Conservation (phyloP, 2,797 vertebrate genomes). For the Trematomus bernacchii region DNA sequence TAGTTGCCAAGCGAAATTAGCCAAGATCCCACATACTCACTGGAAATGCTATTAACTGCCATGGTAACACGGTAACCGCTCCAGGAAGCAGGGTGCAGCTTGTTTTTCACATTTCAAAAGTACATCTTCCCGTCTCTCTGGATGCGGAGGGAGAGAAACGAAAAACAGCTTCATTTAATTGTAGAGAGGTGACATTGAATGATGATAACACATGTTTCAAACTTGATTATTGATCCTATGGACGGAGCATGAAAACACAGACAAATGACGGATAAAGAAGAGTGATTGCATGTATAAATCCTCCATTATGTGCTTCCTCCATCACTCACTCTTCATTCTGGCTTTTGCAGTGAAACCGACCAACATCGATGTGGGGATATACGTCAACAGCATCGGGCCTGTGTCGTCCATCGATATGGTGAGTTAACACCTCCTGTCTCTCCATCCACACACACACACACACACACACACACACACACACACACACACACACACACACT, state of each 20-base stretch:
- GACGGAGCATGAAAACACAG: constrained; percentile 17
- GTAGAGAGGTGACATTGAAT: constrained; percentile 43
- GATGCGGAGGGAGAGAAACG: not conserved
- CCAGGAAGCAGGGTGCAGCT: constrained; percentile 43
- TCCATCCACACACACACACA: not conserved
- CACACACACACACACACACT: constrained; percentile 6
- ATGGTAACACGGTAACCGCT: constrained; percentile 61
- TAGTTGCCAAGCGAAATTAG: constrained; percentile 54
- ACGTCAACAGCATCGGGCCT: constrained; percentile 97
- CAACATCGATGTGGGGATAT: constrained; percentile 95
- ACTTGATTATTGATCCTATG: constrained; percentile 24
- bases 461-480: not conserved
- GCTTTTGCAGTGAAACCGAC: constrained; percentile 92
- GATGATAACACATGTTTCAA: constrained; percentile 36
- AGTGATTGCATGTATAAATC: constrained; percentile 20
- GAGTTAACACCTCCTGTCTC: constrained; percentile 75
- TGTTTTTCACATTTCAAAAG: constrained; percentile 31
- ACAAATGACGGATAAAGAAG: constrained; percentile 21
- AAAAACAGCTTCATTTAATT: constrained; percentile 15
- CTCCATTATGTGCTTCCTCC: constrained; percentile 17
- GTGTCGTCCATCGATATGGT: constrained; percentile 99
- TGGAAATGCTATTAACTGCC: constrained; percentile 68
- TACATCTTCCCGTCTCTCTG: constrained; percentile 12
- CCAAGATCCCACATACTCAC: constrained; percentile 34
- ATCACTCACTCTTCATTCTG: constrained; percentile 63